Percentiles rank a stretch among this genome's conserved stretches.
Evolutionary conservation across 2,797 vertebrate species (phyloP).

Genomic region (Cirrhinus mrigala): DNA sequence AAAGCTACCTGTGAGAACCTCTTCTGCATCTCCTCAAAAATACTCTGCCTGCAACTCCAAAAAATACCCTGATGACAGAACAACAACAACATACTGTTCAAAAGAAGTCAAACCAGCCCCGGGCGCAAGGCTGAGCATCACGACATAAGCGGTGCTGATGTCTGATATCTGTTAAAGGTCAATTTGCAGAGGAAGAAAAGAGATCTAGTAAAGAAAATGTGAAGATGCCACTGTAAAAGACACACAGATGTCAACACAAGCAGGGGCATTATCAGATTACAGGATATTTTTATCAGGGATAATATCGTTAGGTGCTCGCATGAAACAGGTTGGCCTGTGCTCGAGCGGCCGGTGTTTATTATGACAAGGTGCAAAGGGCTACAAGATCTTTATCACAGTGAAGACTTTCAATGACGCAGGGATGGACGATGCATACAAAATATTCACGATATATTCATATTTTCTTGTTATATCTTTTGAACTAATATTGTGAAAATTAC

Average conservation of each 20-base stretch:
- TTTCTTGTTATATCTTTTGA: not conserved
- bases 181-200: conserved; percentile 48
- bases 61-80: conserved; percentile 87
- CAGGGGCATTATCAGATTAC: conserved; percentile 80
- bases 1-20: conserved; percentile 91
- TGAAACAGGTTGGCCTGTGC: conserved; percentile 54
- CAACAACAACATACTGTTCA: conserved; percentile 38
- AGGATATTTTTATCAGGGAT: conserved; percentile 79
- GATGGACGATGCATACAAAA: not conserved
- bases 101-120: not conserved
- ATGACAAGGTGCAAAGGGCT: not conserved
- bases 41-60: conserved; percentile 98
- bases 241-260: conserved; percentile 68
- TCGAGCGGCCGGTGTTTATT: not conserved
- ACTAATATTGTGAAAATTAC: no score
- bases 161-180: conserved; percentile 14
- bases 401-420: not conserved
- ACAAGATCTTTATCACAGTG: not conserved
- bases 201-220: conserved; percentile 65
- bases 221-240: conserved; percentile 64
- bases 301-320: conserved; percentile 73
- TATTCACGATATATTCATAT: not conserved
- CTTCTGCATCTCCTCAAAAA: conserved; percentile 99
- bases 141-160: not conserved
- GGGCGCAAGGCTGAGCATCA: not conserved